Evolutionary conservation across 2,888 invertebrate species (phyloP).

Genomic region (Ochropacha duplaris): DNA sequence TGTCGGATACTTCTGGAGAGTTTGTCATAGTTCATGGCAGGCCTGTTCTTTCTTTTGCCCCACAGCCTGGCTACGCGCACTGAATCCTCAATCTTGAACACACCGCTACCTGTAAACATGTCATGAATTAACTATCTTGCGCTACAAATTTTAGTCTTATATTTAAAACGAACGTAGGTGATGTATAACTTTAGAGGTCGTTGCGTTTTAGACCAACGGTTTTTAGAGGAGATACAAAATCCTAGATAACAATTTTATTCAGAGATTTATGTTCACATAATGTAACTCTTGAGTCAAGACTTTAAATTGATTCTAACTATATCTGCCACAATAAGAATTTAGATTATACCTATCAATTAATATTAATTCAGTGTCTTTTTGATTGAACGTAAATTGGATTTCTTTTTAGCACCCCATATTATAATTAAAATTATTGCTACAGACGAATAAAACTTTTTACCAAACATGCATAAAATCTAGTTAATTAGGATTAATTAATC

Average conservation of each 20-base stretch:
- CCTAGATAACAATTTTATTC: background rate
- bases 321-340: too few relatives aligned
- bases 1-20: constrained; percentile 98
- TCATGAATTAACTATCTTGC: constrained; percentile 60
- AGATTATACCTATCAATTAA: too few relatives aligned
- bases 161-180: constrained; percentile 24
- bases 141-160: constrained; percentile 26
- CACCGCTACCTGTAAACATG: constrained; percentile 86
- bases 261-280: background rate
- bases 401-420: background rate
- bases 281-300: background rate
- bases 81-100: constrained; percentile 99
- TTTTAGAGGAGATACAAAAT: background rate
- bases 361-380: background rate
- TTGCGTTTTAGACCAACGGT: constrained; percentile 8
- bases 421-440: background rate
- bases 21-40: constrained; percentile 99
- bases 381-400: background rate
- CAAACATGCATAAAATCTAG: background rate
- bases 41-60: constrained; percentile 99
- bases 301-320: background rate
- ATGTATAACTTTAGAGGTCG: constrained; percentile 13
- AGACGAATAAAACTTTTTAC: background rate
- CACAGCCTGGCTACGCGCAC: constrained; percentile 98
- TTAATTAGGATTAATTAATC: background rate